A percentile compares a stretch with the other conserved stretches of the same genome.
These are phyloP conservation scores for Zygothrica quintamaculata DNA, from an alignment of 2,888 invertebrate genomes.

Conservation along the genomic window DNA sequence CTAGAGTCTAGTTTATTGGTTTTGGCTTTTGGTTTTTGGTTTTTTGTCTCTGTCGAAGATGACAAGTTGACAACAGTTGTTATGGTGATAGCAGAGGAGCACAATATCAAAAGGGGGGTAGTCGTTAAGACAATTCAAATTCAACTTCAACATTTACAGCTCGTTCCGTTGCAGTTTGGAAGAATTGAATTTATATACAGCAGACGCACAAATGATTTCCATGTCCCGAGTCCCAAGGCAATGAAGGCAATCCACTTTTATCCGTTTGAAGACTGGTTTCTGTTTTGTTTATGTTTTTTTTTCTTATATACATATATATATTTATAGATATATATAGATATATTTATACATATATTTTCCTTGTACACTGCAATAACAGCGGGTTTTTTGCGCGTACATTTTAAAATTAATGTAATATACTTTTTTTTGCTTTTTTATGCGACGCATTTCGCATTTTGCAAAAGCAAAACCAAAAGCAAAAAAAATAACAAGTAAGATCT, in stretches of 20 bases:
- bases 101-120: background rate
- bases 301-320: too few species aligned
- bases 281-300: constrained; percentile 21
- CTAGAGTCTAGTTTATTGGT: too few species aligned
- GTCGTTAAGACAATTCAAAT: constrained; percentile 55
- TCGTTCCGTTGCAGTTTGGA: constrained; percentile 54
- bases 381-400: constrained; percentile 41
- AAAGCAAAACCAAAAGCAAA: too few species aligned
- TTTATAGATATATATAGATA: too few species aligned
- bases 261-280: constrained; percentile 65
- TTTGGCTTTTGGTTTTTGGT: too few species aligned
- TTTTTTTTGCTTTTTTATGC: constrained; percentile 38
- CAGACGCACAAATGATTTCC: constrained; percentile 15
- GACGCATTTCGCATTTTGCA: constrained; percentile 12
- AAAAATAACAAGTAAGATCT: too few species aligned
- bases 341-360: constrained; percentile 15
- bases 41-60: background rate
- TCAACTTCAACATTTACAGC: constrained; percentile 69
- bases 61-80: constrained; percentile 36
- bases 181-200: constrained; percentile 48
- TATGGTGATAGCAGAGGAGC: background rate
- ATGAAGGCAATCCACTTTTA: constrained; percentile 71
- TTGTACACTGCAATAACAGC: constrained; percentile 21
- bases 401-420: constrained; percentile 57
- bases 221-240: constrained; percentile 23